Conservation (phyloP, 2,113 vertebrate species). For the Chelonoidis abingdonii region DNA sequence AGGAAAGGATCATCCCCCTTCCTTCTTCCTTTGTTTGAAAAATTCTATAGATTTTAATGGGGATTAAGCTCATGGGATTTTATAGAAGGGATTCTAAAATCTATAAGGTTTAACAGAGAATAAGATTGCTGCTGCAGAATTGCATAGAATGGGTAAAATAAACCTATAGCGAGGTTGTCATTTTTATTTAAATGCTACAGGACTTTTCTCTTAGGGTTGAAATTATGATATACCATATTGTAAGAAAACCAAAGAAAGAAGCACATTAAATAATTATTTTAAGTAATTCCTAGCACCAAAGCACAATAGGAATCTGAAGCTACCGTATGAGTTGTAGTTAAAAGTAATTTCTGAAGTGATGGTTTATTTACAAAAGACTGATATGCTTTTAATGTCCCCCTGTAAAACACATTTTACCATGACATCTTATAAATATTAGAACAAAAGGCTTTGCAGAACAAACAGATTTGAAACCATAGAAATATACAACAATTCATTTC, state of each 20-base stretch:
- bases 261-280: not conserved
- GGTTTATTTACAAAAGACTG: not conserved
- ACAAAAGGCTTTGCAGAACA: slow-evolving; percentile 53
- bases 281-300: not conserved
- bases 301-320: not conserved
- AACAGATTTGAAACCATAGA: slow-evolving; percentile 49
- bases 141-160: not conserved
- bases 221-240: not conserved
- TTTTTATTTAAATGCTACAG: not conserved
- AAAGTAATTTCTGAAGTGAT: not conserved
- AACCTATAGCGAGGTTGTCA: not conserved
- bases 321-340: not conserved
- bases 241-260: not conserved
- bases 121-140: not conserved
- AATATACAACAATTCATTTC: slow-evolving; percentile 42
- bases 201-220: not conserved
- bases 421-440: slow-evolving; percentile 59
- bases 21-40: not conserved
- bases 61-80: not conserved
- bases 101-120: not conserved
- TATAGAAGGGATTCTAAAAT: not conserved
- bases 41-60: not conserved
- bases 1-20: not conserved
- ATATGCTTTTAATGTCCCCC: not conserved
- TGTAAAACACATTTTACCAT: slow-evolving; percentile 48